Conservation (phyloP, 2,888 invertebrate species). For the Nipponacmea schrenckii region DNA sequence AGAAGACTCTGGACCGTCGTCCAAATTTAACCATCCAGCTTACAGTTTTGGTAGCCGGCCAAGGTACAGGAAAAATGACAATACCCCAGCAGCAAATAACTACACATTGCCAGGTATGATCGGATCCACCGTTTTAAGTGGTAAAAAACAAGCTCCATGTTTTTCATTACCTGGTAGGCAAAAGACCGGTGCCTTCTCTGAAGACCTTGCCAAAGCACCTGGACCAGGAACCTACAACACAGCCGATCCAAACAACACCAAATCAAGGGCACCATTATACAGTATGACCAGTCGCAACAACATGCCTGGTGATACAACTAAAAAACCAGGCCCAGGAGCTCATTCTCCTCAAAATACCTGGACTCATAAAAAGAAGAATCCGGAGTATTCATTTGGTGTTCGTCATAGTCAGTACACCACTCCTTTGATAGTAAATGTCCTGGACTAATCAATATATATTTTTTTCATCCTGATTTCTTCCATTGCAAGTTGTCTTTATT, state of each 20-base stretch:
- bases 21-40: constrained; percentile 50
- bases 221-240: constrained; percentile 85
- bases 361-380: constrained; percentile 51
- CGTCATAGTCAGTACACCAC: constrained; percentile 67
- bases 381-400: constrained; percentile 68
- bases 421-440: constrained; percentile 44
- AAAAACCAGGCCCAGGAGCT: constrained; percentile 91
- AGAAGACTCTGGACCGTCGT: constrained; percentile 49
- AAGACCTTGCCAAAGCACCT: constrained; percentile 61
- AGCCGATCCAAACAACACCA: constrained; percentile 73
- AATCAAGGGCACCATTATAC: constrained; percentile 79
- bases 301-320: constrained; percentile 81
- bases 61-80: constrained; percentile 42
- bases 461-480: too few relatives aligned
- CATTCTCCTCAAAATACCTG: constrained; percentile 81
- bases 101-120: constrained; percentile 63
- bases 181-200: constrained; percentile 70
- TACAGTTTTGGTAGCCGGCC: constrained; percentile 59
- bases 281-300: constrained; percentile 86
- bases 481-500: too few relatives aligned
- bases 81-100: constrained; percentile 63
- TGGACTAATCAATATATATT: constrained; percentile 7
- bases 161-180: constrained; percentile 89
- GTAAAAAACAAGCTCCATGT: constrained; percentile 75
- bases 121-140: constrained; percentile 61